Evolutionary conservation across 2,888 invertebrate species (phyloP).

Genomic region (Drosophila barbarae): DNA sequence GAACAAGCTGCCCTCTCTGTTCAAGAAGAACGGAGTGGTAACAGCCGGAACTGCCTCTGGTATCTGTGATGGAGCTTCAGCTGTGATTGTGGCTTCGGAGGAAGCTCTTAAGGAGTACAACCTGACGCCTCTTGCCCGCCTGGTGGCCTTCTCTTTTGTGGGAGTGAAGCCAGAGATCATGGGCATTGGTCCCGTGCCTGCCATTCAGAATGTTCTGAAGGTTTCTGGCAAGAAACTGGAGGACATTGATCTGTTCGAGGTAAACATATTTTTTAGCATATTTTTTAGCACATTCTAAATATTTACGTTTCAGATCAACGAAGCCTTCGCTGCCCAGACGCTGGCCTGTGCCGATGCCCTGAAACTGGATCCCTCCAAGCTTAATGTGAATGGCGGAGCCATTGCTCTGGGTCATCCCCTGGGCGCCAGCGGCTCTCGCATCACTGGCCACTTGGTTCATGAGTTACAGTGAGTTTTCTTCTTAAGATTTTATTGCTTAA

Average conservation of each 20-base stretch:
- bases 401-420: constrained; percentile 98
- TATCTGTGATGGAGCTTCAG: constrained; percentile 98
- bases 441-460: constrained; percentile 93
- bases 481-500: neutral
- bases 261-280: constrained; percentile 73
- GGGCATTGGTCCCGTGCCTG: constrained; percentile 98
- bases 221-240: constrained; percentile 88
- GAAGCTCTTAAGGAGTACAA: constrained; percentile 89
- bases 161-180: constrained; percentile 98
- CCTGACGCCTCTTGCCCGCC: constrained; percentile 92
- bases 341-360: constrained; percentile 95
- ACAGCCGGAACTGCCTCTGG: constrained; percentile 98
- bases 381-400: constrained; percentile 97
- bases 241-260: constrained; percentile 96
- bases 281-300: no score
- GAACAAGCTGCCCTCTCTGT: constrained; percentile 91
- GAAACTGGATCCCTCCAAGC: constrained; percentile 89
- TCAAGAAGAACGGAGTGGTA: constrained; percentile 96
- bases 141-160: constrained; percentile 94
- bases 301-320: constrained; percentile 88
- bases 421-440: constrained; percentile 95
- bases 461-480: constrained; percentile 87
- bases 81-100: constrained; percentile 94
- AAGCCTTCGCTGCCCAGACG: constrained; percentile 98
- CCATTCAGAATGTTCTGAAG: constrained; percentile 92